Conservation (phyloP, 2,888 invertebrate genomes). For the Glyphotaelius pellucidus region DNA sequence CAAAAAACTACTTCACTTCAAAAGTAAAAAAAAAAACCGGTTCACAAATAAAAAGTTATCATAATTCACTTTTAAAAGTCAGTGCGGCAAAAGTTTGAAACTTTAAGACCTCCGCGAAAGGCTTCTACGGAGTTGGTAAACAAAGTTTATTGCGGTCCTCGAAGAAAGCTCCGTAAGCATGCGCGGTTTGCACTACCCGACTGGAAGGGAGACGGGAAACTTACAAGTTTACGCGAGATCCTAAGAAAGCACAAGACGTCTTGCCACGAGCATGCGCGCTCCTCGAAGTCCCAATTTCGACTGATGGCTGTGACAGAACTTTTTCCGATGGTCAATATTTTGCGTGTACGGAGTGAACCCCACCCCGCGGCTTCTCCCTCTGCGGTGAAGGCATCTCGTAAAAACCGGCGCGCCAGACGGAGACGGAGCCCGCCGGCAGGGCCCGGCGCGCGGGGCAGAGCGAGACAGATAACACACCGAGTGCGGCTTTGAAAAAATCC, state of each 20-base stretch:
- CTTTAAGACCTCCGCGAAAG: background rate
- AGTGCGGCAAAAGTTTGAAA: background rate
- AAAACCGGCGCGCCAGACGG: constrained; percentile 75
- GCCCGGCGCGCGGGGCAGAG: constrained; percentile 70
- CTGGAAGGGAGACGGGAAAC: constrained; percentile 69
- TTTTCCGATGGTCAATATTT: constrained; percentile 80
- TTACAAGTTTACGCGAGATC: constrained; percentile 52
- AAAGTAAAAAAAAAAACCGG: constrained; percentile 35
- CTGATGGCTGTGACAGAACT: constrained; percentile 80
- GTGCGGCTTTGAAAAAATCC: constrained; percentile 76
- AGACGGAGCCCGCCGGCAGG: constrained; percentile 75
- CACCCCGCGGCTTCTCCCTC: constrained; percentile 72
- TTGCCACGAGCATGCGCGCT: constrained; percentile 60
- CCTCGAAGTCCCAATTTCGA: constrained; percentile 75
- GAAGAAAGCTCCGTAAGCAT: constrained; percentile 66
- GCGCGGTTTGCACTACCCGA: constrained; percentile 70
- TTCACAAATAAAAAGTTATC: constrained; percentile 31
- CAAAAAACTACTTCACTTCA: constrained; percentile 42
- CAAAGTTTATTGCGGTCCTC: constrained; percentile 51
- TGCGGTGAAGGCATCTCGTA: constrained; percentile 76
- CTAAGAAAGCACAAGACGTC: constrained; percentile 50
- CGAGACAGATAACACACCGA: constrained; percentile 75
- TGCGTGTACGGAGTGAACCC: constrained; percentile 77
- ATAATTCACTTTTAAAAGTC: constrained; percentile 19
- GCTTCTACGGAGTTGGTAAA: constrained; percentile 40